Conservation (phyloP, 2,888 invertebrate genomes). For the Hesperia comma region DNA sequence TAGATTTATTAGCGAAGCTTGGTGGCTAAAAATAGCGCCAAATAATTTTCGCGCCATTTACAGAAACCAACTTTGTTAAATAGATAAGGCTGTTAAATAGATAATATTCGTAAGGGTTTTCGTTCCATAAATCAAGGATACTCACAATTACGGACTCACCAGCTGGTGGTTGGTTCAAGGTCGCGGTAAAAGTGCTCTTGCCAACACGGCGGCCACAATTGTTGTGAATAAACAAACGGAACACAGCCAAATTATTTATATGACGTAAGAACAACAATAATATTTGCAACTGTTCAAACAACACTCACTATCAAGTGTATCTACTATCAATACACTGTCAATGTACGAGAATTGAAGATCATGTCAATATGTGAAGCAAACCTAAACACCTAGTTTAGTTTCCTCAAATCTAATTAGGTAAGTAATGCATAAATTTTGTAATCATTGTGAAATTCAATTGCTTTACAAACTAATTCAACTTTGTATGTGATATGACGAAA, state of each 20-base stretch:
- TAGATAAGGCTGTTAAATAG: constrained; percentile 4
- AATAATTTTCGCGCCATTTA: constrained; percentile 4
- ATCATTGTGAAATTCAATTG: constrained; percentile 37
- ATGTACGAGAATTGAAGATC: neutral
- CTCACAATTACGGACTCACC: constrained; percentile 63
- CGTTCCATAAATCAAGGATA: constrained; percentile 45
- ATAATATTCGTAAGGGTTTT: constrained; percentile 30
- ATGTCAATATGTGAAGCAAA: neutral
- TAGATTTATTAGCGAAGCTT: neutral
- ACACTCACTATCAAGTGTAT: constrained; percentile 37
- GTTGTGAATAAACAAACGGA: constrained; percentile 70
- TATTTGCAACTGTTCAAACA: constrained; percentile 67
- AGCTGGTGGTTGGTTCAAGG: constrained; percentile 75
- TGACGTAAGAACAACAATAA: constrained; percentile 71
- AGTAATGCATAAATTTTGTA: constrained; percentile 20
- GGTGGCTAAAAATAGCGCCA: neutral
- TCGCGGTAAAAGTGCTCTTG: constrained; percentile 55
- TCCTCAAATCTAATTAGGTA: constrained; percentile 16
- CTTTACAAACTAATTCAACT: constrained; percentile 39
- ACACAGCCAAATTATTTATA: constrained; percentile 72
- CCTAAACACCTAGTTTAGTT: neutral
- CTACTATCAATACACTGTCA: constrained; percentile 6
- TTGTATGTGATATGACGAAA: constrained; percentile 45
- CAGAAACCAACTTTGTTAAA: neutral
- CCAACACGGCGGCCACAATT: constrained; percentile 56